phyloP scores from a whole-genome alignment of 2,797 vertebrate species.

The Gymnoscopelus microlampas region DNA sequence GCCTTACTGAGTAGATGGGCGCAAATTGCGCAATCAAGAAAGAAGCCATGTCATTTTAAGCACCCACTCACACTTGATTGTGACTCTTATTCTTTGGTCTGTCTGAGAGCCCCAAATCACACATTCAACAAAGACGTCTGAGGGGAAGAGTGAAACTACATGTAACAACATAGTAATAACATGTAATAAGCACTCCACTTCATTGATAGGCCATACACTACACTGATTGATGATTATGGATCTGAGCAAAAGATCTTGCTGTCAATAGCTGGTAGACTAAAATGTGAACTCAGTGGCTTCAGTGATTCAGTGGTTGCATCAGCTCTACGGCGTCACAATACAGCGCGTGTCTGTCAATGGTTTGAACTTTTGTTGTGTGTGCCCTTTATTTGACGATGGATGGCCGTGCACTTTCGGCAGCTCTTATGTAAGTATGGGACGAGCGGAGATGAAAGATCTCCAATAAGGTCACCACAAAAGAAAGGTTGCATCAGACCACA shows the following conservation, averaged over 20 bases:
- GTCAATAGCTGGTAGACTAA: conserved; percentile 44
- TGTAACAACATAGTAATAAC: conserved; percentile 11
- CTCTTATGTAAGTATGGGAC: conserved; percentile 12
- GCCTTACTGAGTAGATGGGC: conserved; percentile 24
- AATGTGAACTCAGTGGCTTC: conserved; percentile 48
- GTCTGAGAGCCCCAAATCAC: conserved; percentile 45
- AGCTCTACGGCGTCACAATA: conserved; percentile 39
- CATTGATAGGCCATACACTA: conserved; percentile 16
- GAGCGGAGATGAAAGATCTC: conserved; percentile 57
- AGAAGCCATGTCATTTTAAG: conserved; percentile 31
- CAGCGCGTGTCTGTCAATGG: conserved; percentile 29
- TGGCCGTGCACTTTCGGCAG: conserved; percentile 27
- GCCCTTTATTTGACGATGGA: conserved; percentile 47
- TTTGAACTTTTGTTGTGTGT: conserved; percentile 31
- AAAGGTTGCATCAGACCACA: conserved; percentile 57
- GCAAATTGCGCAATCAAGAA: conserved; percentile 21
- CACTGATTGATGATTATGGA: conserved; percentile 50
- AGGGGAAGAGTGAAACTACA: conserved; percentile 11
- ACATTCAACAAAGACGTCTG: conserved; percentile 13
- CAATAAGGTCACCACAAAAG: conserved; percentile 36
- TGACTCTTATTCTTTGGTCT: conserved; percentile 19
- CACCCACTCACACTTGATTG: conserved; percentile 36
- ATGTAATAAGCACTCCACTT: conserved; percentile 34
- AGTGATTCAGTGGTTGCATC: conserved; percentile 55
- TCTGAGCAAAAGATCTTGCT: conserved; percentile 5